These are phyloP conservation scores for Bos taurus DNA, from an alignment of 2,113 vertebrate genomes.

Conservation along the genomic window DNA sequence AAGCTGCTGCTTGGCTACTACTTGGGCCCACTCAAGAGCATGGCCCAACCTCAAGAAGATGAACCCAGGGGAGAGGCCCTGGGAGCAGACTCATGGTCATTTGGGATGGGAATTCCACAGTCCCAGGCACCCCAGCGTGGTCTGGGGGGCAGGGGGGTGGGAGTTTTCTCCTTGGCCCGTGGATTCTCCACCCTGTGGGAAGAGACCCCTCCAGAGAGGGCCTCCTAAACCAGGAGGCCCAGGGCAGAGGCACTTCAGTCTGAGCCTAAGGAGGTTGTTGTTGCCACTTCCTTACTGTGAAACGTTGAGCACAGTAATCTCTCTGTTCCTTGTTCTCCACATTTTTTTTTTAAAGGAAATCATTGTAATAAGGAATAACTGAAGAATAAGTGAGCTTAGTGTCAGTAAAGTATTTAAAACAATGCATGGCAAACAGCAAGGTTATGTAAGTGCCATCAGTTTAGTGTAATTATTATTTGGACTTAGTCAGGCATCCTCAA, in stretches of 20 bases:
- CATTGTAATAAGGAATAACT: neutral
- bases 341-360: neutral
- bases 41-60: neutral
- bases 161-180: neutral
- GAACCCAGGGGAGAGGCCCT: neutral
- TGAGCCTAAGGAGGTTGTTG: neutral
- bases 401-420: neutral
- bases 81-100: neutral
- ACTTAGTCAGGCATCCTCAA: neutral
- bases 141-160: neutral
- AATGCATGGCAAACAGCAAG: neutral
- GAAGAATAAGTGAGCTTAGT: neutral
- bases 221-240: neutral
- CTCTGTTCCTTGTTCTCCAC: neutral
- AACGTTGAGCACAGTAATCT: neutral
- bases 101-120: neutral
- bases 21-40: neutral
- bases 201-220: neutral
- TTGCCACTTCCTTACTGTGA: neutral
- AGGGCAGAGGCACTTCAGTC: neutral
- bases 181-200: neutral
- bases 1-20: neutral
- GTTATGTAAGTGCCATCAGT: neutral
- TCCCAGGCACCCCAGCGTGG: accelerated
- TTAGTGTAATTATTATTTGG: neutral